phyloP scores from a whole-genome alignment of 2,888 invertebrate species.

The Tolmerus cingulatus region DNA sequence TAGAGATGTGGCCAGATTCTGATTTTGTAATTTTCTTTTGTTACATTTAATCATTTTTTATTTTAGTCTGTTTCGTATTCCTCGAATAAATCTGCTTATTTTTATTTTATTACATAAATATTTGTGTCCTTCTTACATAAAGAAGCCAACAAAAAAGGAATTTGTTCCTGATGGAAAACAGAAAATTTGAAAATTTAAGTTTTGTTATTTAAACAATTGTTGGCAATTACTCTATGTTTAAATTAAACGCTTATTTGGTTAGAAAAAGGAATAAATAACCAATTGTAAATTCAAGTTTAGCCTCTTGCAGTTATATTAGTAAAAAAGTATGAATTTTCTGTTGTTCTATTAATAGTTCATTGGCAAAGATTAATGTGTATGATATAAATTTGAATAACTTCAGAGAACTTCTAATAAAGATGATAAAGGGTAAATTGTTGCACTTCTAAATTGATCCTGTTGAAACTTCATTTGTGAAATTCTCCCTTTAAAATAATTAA shows the following conservation, averaged over 20 bases:
- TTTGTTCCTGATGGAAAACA: background rate
- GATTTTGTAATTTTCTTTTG: background rate
- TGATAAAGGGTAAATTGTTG: too few relatives aligned
- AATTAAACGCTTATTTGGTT: background rate
- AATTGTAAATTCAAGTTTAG: background rate
- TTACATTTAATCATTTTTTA: background rate
- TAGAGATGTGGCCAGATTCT: constrained; percentile 22
- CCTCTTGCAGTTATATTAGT: background rate
- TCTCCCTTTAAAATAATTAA: background rate
- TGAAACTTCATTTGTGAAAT: too few relatives aligned
- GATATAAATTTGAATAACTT: background rate
- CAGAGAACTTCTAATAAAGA: too few relatives aligned
- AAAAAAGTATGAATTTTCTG: background rate
- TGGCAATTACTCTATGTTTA: background rate
- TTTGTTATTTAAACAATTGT: background rate
- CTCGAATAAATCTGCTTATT: background rate
- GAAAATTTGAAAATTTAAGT: background rate
- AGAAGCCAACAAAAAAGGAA: background rate
- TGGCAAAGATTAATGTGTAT: background rate
- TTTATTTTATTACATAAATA: background rate
- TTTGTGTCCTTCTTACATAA: background rate
- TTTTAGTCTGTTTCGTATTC: background rate
- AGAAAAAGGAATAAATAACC: background rate
- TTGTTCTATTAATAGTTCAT: background rate
- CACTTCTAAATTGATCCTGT: too few relatives aligned